Conservation (phyloP, 2,113 vertebrate genomes). For the Brachypodius melanocephalos region DNA sequence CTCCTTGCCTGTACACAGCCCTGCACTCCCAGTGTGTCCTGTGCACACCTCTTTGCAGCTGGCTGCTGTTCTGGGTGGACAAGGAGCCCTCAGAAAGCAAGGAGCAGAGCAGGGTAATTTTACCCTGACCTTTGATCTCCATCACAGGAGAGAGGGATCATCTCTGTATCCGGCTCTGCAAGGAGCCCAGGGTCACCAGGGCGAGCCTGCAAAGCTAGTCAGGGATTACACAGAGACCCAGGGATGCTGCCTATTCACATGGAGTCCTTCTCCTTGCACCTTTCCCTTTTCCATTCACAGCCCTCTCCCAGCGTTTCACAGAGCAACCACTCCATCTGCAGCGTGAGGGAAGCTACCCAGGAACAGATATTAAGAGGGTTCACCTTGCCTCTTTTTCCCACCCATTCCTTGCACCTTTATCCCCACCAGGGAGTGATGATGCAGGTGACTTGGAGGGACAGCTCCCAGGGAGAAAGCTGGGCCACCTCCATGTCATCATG, state of each 20-base stretch:
- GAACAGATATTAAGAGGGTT: background rate
- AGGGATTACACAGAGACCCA: slow-evolving; percentile 39
- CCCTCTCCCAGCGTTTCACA: background rate
- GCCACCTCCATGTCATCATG: background rate
- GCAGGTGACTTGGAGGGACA: background rate
- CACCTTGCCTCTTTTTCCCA: background rate
- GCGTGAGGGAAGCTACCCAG: background rate
- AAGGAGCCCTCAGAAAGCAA: background rate
- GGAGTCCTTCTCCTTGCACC: background rate
- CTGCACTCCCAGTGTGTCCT: rapidly evolving
- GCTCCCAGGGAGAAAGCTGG: background rate
- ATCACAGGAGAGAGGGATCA: slow-evolving; percentile 38
- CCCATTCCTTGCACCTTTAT: background rate
- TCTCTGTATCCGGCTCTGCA: slow-evolving; percentile 55
- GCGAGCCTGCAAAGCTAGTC: background rate
- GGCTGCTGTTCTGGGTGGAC: background rate
- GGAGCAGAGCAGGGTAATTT: slow-evolving; percentile 51
- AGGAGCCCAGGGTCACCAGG: slow-evolving; percentile 55
- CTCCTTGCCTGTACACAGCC: rapidly evolving
- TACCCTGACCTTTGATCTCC: slow-evolving; percentile 60
- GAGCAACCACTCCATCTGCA: background rate
- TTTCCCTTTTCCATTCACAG: slow-evolving; percentile 11
- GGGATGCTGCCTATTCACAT: background rate
- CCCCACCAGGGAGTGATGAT: background rate
- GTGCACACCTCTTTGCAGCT: background rate